A percentile compares a stretch with the other conserved stretches of the same genome.
phyloP scores from a whole-genome alignment of 2,888 invertebrate genomes.

The Barypeithes pellucidus region DNA sequence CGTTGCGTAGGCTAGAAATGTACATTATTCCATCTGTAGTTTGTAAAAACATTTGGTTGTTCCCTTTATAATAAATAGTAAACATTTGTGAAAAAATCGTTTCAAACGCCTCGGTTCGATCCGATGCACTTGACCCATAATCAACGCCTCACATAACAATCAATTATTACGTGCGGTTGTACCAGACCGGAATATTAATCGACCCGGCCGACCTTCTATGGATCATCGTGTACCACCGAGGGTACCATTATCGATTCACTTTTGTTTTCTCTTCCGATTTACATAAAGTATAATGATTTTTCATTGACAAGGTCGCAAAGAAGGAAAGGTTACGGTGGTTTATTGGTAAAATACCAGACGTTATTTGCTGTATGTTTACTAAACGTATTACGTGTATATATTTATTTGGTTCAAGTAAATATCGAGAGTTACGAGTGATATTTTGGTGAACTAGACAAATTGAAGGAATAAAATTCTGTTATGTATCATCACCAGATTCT shows the following conservation, averaged over 20 bases:
- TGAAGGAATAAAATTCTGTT: too few relatives aligned
- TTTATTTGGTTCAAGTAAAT: too few relatives aligned
- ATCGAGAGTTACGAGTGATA: too few relatives aligned
- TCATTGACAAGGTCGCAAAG: constrained; percentile 42
- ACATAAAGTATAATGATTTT: constrained; percentile 35
- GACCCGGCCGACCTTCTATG: constrained; percentile 50
- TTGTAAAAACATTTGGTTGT: too few relatives aligned
- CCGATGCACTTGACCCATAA: constrained; percentile 48
- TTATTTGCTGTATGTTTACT: constrained; percentile 2
- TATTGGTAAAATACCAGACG: constrained; percentile 21
- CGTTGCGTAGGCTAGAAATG: too few relatives aligned
- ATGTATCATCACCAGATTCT: too few relatives aligned
- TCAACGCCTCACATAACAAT: constrained; percentile 24
- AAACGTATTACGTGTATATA: too few relatives aligned
- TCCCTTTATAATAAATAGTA: too few relatives aligned
- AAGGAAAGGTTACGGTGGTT: constrained; percentile 29
- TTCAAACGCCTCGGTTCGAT: neutral
- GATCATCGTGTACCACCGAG: constrained; percentile 14
- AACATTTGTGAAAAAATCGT: constrained; percentile 10
- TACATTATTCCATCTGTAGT: too few relatives aligned
- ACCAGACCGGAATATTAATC: constrained; percentile 59
- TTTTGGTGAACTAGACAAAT: too few relatives aligned
- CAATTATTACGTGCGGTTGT: constrained; percentile 36
- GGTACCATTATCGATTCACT: constrained; percentile 29
- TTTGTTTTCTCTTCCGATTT: constrained; percentile 37